phyloP scores from a whole-genome alignment of 2,888 invertebrate genomes.

The Monopis laevigella region DNA sequence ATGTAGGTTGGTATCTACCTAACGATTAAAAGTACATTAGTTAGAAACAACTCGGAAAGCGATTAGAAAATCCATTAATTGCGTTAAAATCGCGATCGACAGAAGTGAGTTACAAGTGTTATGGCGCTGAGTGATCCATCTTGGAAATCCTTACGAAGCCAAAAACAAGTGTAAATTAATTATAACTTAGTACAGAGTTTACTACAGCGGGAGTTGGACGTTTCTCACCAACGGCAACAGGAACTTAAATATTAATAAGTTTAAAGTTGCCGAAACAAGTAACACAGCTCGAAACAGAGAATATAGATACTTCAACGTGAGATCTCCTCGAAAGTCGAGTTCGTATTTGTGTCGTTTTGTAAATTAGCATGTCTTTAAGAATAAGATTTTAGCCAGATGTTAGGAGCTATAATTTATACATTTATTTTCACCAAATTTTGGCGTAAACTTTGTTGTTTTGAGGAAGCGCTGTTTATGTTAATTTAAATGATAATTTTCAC shows the following conservation, averaged over 20 bases:
- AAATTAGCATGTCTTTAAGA: slow-evolving; percentile 11
- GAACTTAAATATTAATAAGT: slow-evolving; percentile 34
- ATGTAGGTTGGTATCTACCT: too few relatives aligned
- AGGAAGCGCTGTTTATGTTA: slow-evolving; percentile 4
- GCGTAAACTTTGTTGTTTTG: slow-evolving; percentile 8
- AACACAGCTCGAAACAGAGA: slow-evolving; percentile 6
- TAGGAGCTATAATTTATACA: neutral
- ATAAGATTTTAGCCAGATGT: neutral
- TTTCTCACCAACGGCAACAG: slow-evolving; percentile 24
- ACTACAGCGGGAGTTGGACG: slow-evolving; percentile 21
- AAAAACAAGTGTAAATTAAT: slow-evolving; percentile 35
- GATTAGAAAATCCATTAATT: neutral
- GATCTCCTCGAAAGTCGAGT: slow-evolving; percentile 4
- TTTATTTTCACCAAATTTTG: slow-evolving; percentile 1
- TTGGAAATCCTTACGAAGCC: slow-evolving; percentile 24
- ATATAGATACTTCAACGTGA: slow-evolving; percentile 8
- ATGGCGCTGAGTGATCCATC: slow-evolving; percentile 13
- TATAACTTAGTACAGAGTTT: slow-evolving; percentile 27
- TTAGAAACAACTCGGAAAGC: neutral
- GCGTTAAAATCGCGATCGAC: slow-evolving; percentile 7
- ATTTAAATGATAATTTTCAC: too few relatives aligned
- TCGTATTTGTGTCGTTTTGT: slow-evolving; percentile 9
- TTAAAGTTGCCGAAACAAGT: slow-evolving; percentile 20
- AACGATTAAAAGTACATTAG: too few relatives aligned
- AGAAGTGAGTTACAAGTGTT: slow-evolving; percentile 12